Base-by-base conservation (phyloP, 1,140 invertebrate genomes). In the Papilio polyxenes region DNA sequence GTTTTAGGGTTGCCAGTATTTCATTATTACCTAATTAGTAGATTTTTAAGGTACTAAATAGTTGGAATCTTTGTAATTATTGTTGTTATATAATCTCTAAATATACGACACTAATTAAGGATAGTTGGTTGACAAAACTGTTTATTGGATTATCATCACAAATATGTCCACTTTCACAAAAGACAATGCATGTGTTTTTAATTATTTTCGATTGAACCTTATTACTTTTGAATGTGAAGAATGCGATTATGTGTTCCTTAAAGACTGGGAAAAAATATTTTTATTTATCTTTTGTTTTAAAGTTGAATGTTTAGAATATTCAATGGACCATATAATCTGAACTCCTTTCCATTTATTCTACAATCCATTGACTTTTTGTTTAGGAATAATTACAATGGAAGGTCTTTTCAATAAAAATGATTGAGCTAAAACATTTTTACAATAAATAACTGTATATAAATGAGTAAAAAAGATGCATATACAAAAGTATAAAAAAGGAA, bases 1-100 rank as follows among this genome's bases (percentile, higher is more conserved):
- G 15, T 62, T 48, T 78, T 48, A 78, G 53, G 76, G 76, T 62
- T 78, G 76, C 17, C 53, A 77, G 65, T 69, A 2, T 37, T 69
- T 8, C 11, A 11, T 10, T 53, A 9, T 44, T 31, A 65, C 0
- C 20, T 23, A 13, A 65, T 31, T 65, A 10, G 8, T 65, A 59
- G 56, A n/a, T 59, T 59, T 59, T 59, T n/a, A 53, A 13, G 51
- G 15, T 53, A 53, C 10, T 13, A 1, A 53, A 13, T 53, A 15
- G 10, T 53, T 3, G 51, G n/a, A n/a, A n/a, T n/a, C n/a, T n/a
- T n/a, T n/a, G n/a, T n/a, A n/a, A n/a, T n/a, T n/a, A n/a, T n/a
- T n/a, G n/a, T n/a, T n/a, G n/a, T n/a, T 31, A 31, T 31, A 31
- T 31, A 31, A 31, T 31, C 2, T 51, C 2, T 51, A 10, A n/a